phyloP scores from a whole-genome alignment of 2,888 invertebrate genomes.

The Hemaris fuciformis region DNA sequence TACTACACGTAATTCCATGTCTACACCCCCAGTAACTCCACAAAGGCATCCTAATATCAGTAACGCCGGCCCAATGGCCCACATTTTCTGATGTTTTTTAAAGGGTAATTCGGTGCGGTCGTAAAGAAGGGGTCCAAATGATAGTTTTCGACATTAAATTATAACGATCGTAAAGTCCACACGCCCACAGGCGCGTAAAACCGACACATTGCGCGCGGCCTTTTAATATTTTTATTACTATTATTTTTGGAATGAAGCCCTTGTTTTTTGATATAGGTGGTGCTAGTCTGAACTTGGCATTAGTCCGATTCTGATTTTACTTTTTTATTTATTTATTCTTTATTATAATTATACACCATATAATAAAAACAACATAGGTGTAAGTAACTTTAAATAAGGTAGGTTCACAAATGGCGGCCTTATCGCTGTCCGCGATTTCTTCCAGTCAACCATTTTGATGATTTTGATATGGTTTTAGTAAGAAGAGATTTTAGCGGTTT shows the following conservation, averaged over 20 bases:
- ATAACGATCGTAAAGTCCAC: slow-evolving; percentile 42
- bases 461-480: neutral
- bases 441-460: no score
- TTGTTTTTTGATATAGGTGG: neutral
- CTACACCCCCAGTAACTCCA: neutral
- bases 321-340: no score
- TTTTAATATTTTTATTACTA: slow-evolving; percentile 2
- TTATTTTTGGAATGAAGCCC: neutral
- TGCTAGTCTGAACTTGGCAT: neutral
- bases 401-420: no score
- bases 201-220: neutral
- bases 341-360: no score
- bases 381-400: no score
- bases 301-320: neutral
- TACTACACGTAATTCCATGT: neutral
- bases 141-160: slow-evolving; percentile 45
- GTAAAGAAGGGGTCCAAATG: slow-evolving; percentile 12
- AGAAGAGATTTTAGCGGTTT: no score
- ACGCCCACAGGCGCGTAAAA: neutral
- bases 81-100: neutral
- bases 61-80: neutral
- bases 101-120: neutral
- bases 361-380: no score
- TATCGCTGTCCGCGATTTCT: no score
- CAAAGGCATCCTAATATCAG: neutral